Evolutionary conservation across 2,797 vertebrate species (phyloP).

Genomic region (Paramormyrops hopkinsi): DNA sequence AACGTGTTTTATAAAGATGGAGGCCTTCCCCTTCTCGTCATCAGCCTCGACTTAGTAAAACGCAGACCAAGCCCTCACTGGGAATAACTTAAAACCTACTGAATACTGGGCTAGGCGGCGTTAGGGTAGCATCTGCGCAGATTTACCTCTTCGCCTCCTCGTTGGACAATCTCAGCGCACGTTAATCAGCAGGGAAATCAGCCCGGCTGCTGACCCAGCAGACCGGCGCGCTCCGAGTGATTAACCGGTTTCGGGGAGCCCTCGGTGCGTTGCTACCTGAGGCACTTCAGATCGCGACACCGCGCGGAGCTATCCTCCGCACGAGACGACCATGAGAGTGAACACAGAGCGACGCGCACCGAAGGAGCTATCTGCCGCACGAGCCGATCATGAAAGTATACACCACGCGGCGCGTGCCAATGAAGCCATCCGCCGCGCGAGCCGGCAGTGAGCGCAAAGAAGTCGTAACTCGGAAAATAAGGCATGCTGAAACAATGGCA

Average conservation of each 20-base stretch:
- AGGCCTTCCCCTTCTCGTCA: background rate
- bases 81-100: background rate
- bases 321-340: background rate
- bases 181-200: constrained; percentile 43
- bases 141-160: background rate
- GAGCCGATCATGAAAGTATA: background rate
- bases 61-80: background rate
- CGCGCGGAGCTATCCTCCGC: background rate
- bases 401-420: background rate
- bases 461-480: background rate
- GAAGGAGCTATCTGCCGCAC: background rate
- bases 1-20: background rate
- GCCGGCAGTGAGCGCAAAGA: background rate
- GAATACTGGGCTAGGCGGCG: background rate
- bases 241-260: constrained; percentile 35
- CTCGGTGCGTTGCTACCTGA: background rate
- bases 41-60: background rate
- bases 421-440: background rate
- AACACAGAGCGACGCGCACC: background rate
- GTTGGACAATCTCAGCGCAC: constrained; percentile 35
- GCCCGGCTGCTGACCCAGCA: constrained; percentile 40
- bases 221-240: constrained; percentile 31
- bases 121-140: background rate
- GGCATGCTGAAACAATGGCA: background rate
- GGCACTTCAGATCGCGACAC: background rate